Base-by-base conservation (phyloP, 2,888 invertebrate species). In the Helleia helle region DNA sequence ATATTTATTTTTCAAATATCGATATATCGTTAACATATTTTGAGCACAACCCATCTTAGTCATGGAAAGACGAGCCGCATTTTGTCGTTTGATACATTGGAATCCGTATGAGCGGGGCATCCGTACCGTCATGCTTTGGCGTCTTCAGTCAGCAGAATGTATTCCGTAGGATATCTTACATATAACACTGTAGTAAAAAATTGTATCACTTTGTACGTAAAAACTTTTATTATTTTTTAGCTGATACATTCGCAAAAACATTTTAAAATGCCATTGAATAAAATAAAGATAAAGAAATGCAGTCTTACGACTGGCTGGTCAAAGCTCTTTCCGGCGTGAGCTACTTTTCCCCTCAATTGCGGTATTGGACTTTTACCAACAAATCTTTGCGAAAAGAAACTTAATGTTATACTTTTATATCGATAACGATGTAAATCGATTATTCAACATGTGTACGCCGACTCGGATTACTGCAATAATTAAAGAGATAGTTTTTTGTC, bases 271-370 rank as follows among this genome's bases (percentile, higher is more conserved):
- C 14, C 29, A 39, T 29, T 26, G 36, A 37, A 25, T 37, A 37
- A 37, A 30, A 30, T 25, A 37, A 56, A 59, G 60, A 55, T 52
- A 55, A 53, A 48, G 47, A 47, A 50, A 51, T 48, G 47, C 42
- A 43, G 45, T 42, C 40, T 39, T 48, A 59, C 66, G 63, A 67
- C 55, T 65, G 70, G 61, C 60, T 62, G 64, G 71, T 72, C 74
- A 74, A 76, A 77, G 71, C 64, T 56, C 56, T 56, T 56, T 45
- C 41, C 57, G 51, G 51, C 52, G 56, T 56, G 54, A 58, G 62
- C 60, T 65, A 72, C 71, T 74, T 76, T 73, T 73, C 67, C 64
- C 65, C 63, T 68, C 70, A 62, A 71, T 68, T 70, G 71, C 70
- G 64, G 64, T 57, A 51, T 59, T 55, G 61, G 43, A 37, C 17